A percentile compares a stretch with the other conserved stretches of the same genome.
phyloP scores from a whole-genome alignment of 2,113 vertebrate genomes.

The Puntigrus tetrazona region DNA sequence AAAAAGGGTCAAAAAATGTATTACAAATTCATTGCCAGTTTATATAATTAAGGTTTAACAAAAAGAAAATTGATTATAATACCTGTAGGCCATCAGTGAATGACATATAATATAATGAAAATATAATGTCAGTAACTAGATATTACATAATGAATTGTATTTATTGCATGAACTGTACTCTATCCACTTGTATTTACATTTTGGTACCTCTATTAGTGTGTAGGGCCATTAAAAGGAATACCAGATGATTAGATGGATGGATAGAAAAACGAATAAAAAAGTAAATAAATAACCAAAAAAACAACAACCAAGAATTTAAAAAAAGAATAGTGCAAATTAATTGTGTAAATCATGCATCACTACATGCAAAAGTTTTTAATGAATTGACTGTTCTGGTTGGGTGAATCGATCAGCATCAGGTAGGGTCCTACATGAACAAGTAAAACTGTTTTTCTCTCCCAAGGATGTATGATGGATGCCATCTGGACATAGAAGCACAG shows the following conservation, averaged over 20 bases:
- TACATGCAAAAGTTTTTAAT: background rate
- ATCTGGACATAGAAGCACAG: slow-evolving; percentile 28
- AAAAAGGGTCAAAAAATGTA: background rate
- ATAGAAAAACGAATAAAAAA: background rate
- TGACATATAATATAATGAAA: slow-evolving; percentile 72
- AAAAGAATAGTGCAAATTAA: background rate
- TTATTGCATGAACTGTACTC: background rate
- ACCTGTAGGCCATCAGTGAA: slow-evolving; percentile 64
- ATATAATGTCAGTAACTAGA: slow-evolving; percentile 12
- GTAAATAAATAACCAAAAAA: background rate
- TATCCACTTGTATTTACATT: background rate
- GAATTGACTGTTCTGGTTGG: background rate
- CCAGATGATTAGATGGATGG: background rate
- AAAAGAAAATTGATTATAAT: slow-evolving; percentile 74
- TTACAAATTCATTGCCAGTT: slow-evolving; percentile 64
- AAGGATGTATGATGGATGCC: background rate
- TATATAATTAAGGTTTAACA: slow-evolving; percentile 74
- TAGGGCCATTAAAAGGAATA: background rate
- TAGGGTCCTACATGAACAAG: background rate
- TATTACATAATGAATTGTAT: background rate
- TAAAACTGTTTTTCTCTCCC: background rate
- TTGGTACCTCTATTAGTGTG: background rate
- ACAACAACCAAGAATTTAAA: background rate
- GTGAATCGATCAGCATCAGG: background rate
- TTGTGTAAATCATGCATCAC: background rate